Base-by-base conservation (phyloP, 2,888 invertebrate genomes). In the Gymnocheta viridis region DNA sequence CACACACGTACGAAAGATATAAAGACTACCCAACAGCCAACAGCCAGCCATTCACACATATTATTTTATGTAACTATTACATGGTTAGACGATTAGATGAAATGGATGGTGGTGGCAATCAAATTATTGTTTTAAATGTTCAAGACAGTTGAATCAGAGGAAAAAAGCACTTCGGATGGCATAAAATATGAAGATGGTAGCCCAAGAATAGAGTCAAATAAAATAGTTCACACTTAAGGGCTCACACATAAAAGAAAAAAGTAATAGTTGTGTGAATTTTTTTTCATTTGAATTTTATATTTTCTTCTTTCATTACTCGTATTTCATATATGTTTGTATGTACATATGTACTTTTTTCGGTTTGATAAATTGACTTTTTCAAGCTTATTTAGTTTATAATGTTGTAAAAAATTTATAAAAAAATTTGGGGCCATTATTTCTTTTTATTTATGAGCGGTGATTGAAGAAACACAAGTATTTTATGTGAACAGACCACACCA, bases 361-460 rank as follows among this genome's bases (percentile, higher is more conserved):
- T 86, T 88, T 89, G 87, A 89, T 88, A 88, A 88, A 88, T 89
- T 87, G 82, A 82, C 80, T 83, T 86, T 88, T 87, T 84, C 86
- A 85, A 79, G 87, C 89, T 86, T 87, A 88, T 88, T 89, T 89
- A 87, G 87, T 89, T 90, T 89, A 89, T 88, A 88, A 89, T 90
- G 88, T 90, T 79, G 73, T 73, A 69, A 82, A 69, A 73, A 29
- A 17, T 67, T 80, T 66, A 64, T 70, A 14, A 54, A 22, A 41
- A 69, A 38, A 47, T 49, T 38, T 2, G 19, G 4, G 14, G 49
- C 38, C 47, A 56, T 51, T 41, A 51, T 49, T 64, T n/a, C n/a
- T 44, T 44, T 62, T 24, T 60, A 19, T 41, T 56, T 73, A 47
- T 60, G 41, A 58, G 19, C 64, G 19, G 7, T 38, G 29, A 12